These are phyloP conservation scores for Megamerina dolium DNA, from an alignment of 2,888 invertebrate genomes.

Conservation along the genomic window DNA sequence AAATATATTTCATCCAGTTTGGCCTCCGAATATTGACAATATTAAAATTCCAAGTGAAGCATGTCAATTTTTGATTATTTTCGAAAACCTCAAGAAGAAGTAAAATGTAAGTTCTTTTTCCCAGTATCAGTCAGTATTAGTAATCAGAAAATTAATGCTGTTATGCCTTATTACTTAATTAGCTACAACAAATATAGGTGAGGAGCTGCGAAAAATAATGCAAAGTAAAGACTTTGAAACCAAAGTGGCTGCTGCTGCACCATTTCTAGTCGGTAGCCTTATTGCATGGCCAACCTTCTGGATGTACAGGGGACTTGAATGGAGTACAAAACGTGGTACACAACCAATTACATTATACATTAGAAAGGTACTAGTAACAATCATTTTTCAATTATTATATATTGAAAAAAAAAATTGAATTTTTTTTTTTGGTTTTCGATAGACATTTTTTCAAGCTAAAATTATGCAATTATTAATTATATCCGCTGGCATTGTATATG, in stretches of 20 bases:
- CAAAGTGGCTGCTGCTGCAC: constrained; percentile 23
- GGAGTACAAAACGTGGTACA: constrained; percentile 25
- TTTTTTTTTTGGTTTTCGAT: too few relatives aligned
- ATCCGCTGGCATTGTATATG: constrained; percentile 23
- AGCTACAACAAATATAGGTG: constrained; percentile 29
- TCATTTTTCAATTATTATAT: too few relatives aligned
- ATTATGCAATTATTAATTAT: constrained; percentile 29
- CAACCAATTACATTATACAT: constrained; percentile 30
- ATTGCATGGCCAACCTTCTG: constrained; percentile 34
- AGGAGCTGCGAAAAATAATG: constrained; percentile 26
- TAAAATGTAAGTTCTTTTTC: too few relatives aligned
- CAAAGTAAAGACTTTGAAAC: constrained; percentile 23
- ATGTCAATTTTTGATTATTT: not conserved
- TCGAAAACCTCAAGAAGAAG: not conserved
- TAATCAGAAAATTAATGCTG: too few relatives aligned
- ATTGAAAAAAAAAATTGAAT: too few relatives aligned
- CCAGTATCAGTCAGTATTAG: too few relatives aligned
- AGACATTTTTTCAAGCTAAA: constrained; percentile 36
- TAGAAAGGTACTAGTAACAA: too few relatives aligned
- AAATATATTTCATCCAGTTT: too few relatives aligned
- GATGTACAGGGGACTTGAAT: constrained; percentile 31
- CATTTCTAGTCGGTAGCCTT: constrained; percentile 27
- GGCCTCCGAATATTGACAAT: not conserved
- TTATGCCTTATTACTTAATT: too few relatives aligned
- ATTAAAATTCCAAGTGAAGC: not conserved